Evolutionary conservation across 2,113 vertebrate species (phyloP), one percentile per base, ranked within the genome.

Genomic region (Larimichthys crocea): DNA sequence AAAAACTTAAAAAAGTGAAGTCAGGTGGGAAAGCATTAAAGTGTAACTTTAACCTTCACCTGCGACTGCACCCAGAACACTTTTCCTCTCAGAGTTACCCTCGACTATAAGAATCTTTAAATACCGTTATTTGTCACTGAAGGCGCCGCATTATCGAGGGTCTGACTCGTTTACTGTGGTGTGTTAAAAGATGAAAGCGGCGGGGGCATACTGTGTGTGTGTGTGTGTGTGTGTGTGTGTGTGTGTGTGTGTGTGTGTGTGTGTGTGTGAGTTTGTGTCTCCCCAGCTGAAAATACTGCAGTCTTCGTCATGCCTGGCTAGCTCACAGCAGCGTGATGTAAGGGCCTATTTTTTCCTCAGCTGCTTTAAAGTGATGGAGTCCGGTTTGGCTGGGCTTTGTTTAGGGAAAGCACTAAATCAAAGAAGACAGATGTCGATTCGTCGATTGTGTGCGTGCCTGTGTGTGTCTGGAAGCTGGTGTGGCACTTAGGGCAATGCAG

Each of bases 261-360:
- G 49, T 48, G 20, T 12, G 66, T 49, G 65, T 4, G 59, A 20
- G 74, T 62, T 20, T 60, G 76, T 62, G 79, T 79, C 56, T 82
- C 57, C 59, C 52, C 9, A 20, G 66, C 86, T 66, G 67, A 85
- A 87, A 90, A 80, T 88, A 67, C 84, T 89, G 89, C 91, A 91
- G 86, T 86, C 81, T 64, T 86, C 42, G 86, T 89, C 89, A 88
- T 70, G 91, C 84, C 77, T 74, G 76, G 35, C 80, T 76, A 78
- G 1, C 64, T 89, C 64, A 44, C 82, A 79, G 87, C 86, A 82
- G 80, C 57, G 64, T 91, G 87, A 91, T 83, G 76, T 89, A 83
- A 89, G 62, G 91, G 22, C 52, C 57, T 49, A 1, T 79, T 86
- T 70, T 74, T 67, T 42, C 42, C 20, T 72, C 15, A 3, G 65